These are phyloP conservation scores for Drosophila bocki DNA, from an alignment of 1,140 invertebrate genomes.

Conservation along the genomic window DNA sequence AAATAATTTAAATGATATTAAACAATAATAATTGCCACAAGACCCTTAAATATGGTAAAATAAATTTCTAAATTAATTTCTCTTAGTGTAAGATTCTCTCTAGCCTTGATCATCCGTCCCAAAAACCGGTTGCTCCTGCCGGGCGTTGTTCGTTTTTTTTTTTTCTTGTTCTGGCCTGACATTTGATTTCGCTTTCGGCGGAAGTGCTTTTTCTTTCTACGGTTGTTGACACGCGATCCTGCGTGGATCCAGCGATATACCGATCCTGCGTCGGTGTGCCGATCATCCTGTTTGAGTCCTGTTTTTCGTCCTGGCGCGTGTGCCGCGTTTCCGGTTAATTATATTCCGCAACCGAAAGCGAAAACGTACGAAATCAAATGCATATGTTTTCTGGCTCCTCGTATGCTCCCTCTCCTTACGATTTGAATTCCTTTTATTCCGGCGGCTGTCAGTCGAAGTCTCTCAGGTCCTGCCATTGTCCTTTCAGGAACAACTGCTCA, in stretches of 20 bases:
- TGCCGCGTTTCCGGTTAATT: conserved; percentile 77
- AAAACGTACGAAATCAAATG: conserved; percentile 74
- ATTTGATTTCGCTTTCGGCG: conserved; percentile 83
- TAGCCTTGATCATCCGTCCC: conserved; percentile 30
- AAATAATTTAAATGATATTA: not conserved
- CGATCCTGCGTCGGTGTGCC: conserved; percentile 51
- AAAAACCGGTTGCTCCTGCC: conserved; percentile 63
- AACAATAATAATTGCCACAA: not conserved
- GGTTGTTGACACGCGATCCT: conserved; percentile 80
- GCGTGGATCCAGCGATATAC: conserved; percentile 49
- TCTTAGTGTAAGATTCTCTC: conserved; percentile 24
- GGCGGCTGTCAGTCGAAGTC: conserved; percentile 34
- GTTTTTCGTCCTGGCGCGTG: conserved; percentile 68
- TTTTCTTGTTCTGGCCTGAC: conserved; percentile 51
- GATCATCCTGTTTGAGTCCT: conserved; percentile 53
- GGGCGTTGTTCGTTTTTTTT: conserved; percentile 41
- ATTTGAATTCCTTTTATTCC: conserved; percentile 24
- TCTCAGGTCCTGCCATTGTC: conserved; percentile 58
- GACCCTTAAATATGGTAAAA: not conserved
- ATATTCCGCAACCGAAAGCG: conserved; percentile 76
- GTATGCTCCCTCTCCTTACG: conserved; percentile 10
- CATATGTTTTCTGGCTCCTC: conserved; percentile 50
- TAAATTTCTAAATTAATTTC: not conserved
- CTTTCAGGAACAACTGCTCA: conserved; percentile 69
- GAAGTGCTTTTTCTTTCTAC: conserved; percentile 80